Evolutionary conservation across 2,888 invertebrate genomes (phyloP).

Genomic region (Vanessa cardui): DNA sequence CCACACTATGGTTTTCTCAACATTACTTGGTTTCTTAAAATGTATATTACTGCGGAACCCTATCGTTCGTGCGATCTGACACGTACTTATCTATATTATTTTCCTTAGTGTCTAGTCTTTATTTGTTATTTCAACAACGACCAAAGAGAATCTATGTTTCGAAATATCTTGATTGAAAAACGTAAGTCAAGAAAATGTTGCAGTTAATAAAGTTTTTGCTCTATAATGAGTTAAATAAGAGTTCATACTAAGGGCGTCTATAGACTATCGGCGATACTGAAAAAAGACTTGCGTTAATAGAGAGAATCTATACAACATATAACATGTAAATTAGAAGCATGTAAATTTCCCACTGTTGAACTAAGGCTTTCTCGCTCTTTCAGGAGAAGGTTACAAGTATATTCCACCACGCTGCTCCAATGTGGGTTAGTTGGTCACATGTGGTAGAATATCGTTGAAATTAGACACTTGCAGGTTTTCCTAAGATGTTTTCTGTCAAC

Average conservation of each 20-base stretch:
- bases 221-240: constrained; percentile 17
- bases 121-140: constrained; percentile 36
- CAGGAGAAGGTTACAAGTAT: too few species aligned
- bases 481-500: too few species aligned
- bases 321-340: too few species aligned
- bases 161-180: constrained; percentile 44
- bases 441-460: too few species aligned
- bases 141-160: constrained; percentile 40
- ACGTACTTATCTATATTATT: background rate
- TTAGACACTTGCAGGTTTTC: too few species aligned
- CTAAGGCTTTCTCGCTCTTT: too few species aligned
- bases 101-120: constrained; percentile 7
- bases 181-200: constrained; percentile 46
- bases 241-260: background rate
- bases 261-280: background rate
- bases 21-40: background rate
- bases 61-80: background rate
- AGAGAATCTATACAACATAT: too few species aligned
- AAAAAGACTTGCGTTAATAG: background rate
- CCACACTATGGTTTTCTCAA: too few species aligned
- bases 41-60: background rate
- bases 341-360: too few species aligned
- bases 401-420: too few species aligned
- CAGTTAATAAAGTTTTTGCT: constrained; percentile 32
- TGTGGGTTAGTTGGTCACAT: too few species aligned